phyloP scores from a whole-genome alignment of 2,797 vertebrate species.

The Myotis findleyi region DNA sequence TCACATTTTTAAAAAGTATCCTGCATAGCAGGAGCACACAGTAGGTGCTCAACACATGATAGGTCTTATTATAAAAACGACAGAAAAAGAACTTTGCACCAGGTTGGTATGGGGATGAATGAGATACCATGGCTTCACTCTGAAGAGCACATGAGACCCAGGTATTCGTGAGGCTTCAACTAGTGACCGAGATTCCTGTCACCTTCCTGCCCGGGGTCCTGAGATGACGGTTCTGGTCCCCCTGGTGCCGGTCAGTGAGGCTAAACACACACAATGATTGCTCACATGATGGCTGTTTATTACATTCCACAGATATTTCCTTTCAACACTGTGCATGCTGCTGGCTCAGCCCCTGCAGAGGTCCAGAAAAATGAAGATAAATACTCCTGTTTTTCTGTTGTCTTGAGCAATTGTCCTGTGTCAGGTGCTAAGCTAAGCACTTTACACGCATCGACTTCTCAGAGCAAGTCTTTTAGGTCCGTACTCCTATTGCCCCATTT shows the following conservation, averaged over 20 bases:
- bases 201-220: neutral
- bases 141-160: neutral
- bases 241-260: neutral
- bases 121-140: neutral
- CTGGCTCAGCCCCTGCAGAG: neutral
- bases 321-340: neutral
- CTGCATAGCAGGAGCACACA: neutral
- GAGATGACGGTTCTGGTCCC: neutral
- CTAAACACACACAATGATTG: neutral
- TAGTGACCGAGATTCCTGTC: neutral
- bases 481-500: neutral
- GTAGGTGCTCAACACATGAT: neutral
- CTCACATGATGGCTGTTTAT: neutral
- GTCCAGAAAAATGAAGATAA: neutral
- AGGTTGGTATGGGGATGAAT: neutral
- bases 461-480: neutral
- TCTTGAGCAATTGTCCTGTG: neutral
- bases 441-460: neutral
- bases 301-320: neutral
- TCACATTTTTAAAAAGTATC: neutral
- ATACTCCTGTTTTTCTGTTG: neutral
- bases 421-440: neutral
- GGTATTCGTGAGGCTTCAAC: neutral
- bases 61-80: neutral
- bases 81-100: neutral